phyloP scores from a whole-genome alignment of 2,113 vertebrate species.

The Macquaria ambigua region DNA sequence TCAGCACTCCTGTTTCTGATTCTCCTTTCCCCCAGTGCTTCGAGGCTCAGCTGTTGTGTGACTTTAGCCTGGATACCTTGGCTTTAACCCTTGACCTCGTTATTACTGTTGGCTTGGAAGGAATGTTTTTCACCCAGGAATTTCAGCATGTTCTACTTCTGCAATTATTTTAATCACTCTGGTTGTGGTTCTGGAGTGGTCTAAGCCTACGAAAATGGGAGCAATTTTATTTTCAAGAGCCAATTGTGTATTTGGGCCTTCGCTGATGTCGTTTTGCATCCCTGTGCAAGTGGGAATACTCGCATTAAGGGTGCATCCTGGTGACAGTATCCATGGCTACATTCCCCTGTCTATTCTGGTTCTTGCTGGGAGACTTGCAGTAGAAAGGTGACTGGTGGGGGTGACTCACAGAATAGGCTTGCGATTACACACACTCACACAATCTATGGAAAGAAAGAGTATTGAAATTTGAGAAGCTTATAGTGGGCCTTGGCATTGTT shows the following conservation, averaged over 20 bases:
- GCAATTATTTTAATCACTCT: slow-evolving; percentile 35
- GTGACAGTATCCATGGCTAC: slow-evolving; percentile 69
- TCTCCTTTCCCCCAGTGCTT: background rate
- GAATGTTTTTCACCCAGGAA: slow-evolving; percentile 21
- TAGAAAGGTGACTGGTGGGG: slow-evolving; percentile 41
- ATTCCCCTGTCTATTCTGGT: slow-evolving; percentile 60
- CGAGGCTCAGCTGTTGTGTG: slow-evolving; percentile 17
- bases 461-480: slow-evolving; percentile 48
- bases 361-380: slow-evolving; percentile 50
- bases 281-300: slow-evolving; percentile 29
- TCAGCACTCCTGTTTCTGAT: background rate
- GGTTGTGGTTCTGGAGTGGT: background rate
- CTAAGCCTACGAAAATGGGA: slow-evolving; percentile 1
- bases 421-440: slow-evolving; percentile 3
- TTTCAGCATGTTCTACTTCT: slow-evolving; percentile 28
- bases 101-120: slow-evolving; percentile 11
- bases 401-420: slow-evolving; percentile 67
- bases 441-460: slow-evolving; percentile 28
- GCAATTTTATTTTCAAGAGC: slow-evolving; percentile 15
- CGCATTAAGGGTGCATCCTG: slow-evolving; percentile 31
- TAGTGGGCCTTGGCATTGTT: slow-evolving; percentile 13
- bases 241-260: slow-evolving; percentile 1
- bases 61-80: slow-evolving; percentile 15
- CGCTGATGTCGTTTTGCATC: slow-evolving; percentile 31
- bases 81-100: slow-evolving; percentile 46